phyloP scores from a whole-genome alignment of 1,140 invertebrate genomes.

The Rhopalosiphum padi region DNA sequence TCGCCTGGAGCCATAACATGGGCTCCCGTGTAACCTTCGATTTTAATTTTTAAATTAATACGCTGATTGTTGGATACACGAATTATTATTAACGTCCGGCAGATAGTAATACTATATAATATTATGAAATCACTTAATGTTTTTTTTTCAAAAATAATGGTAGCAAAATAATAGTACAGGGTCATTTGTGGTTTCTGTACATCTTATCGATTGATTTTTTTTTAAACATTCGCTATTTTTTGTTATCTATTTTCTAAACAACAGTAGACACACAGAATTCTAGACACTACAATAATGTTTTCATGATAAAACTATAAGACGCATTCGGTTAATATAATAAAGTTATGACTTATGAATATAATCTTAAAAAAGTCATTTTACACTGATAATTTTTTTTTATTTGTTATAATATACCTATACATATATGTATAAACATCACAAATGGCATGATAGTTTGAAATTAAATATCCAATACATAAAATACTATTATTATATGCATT shows the following conservation, averaged over 20 bases:
- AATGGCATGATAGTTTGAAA: no score
- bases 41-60: no score
- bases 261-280: no score
- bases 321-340: not conserved
- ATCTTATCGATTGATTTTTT: not conserved
- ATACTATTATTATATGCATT: no score
- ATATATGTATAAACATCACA: not conserved
- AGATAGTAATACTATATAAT: not conserved
- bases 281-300: not conserved
- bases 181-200: not conserved
- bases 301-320: not conserved
- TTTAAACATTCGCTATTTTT: no score
- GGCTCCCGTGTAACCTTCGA: no score
- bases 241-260: not conserved
- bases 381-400: not conserved
- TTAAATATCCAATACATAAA: no score
- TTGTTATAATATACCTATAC: no score
- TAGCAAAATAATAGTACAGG: not conserved
- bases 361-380: not conserved
- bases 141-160: not conserved
- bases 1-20: no score
- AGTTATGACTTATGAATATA: not conserved
- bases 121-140: not conserved
- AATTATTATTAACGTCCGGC: no score
- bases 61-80: no score